Evolutionary conservation across 2,113 vertebrate genomes (phyloP).

Genomic region (Hippopotamus amphibius): DNA sequence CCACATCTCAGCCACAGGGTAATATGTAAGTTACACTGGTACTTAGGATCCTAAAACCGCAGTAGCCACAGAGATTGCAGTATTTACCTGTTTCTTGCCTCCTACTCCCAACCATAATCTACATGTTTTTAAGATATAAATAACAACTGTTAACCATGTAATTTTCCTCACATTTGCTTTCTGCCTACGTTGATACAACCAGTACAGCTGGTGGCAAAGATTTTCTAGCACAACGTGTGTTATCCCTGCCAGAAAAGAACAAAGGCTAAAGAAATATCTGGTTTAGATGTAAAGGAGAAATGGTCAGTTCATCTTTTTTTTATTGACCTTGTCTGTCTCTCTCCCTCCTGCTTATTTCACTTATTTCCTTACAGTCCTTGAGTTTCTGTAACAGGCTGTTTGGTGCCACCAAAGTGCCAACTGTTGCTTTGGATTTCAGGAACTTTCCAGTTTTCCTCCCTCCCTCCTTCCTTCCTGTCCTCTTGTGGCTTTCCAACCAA

Average conservation of each 20-base stretch:
- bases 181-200: neutral
- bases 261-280: conserved; percentile 38
- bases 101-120: neutral
- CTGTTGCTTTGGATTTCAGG: neutral
- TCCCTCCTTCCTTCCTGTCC: neutral
- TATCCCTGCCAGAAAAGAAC: conserved; percentile 16
- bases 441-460: neutral
- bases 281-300: neutral
- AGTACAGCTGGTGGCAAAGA: neutral
- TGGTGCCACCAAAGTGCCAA: neutral
- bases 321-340: neutral
- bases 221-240: neutral
- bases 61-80: neutral
- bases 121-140: conserved; percentile 35
- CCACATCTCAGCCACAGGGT: neutral
- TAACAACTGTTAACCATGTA: neutral
- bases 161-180: conserved; percentile 53
- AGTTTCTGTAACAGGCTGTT: neutral
- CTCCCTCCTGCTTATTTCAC: neutral
- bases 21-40: neutral
- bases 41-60: neutral
- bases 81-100: neutral
- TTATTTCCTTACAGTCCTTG: neutral
- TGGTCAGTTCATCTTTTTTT: neutral
- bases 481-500: neutral